Conservation (phyloP, 2,888 invertebrate genomes). For the Cremastinae sp. region DNA sequence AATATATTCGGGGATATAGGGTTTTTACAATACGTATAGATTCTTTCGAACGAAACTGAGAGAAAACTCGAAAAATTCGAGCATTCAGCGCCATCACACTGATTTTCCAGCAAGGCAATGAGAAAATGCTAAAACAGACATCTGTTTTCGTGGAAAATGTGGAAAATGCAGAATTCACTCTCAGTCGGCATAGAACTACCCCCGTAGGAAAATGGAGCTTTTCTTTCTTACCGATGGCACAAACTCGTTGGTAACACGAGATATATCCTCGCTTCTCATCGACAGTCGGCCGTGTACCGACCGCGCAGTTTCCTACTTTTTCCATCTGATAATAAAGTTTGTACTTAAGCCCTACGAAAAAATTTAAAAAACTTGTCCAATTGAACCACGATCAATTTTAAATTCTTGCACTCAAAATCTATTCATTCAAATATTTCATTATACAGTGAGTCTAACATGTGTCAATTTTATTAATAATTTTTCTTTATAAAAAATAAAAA, state of each 20-base stretch:
- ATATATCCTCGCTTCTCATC: not conserved
- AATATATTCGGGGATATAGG: slow-evolving; percentile 52
- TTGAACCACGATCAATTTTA: too few species aligned
- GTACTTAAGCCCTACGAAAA: too few species aligned
- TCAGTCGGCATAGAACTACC: slow-evolving; percentile 65
- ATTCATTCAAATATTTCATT: too few species aligned
- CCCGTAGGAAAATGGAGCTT: slow-evolving; percentile 17
- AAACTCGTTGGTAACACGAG: slow-evolving; percentile 33
- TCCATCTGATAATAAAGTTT: too few species aligned
- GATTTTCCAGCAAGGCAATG: not conserved
- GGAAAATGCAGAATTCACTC: slow-evolving; percentile 17
- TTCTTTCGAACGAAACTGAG: slow-evolving; percentile 45
- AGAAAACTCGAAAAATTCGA: slow-evolving; percentile 35
- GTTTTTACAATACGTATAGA: too few species aligned
- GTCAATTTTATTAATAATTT: too few species aligned
- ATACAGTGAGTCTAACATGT: too few species aligned
- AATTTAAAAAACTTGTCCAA: too few species aligned
- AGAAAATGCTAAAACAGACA: too few species aligned
- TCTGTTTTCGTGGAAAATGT: too few species aligned
- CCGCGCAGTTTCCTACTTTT: not conserved
- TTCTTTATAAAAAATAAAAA: too few species aligned
- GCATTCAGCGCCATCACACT: slow-evolving; percentile 42
- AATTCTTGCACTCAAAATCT: too few species aligned
- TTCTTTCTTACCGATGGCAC: slow-evolving; percentile 68
- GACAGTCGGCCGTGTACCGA: not conserved